Conservation (phyloP, 2,888 invertebrate species). For the Apodemia zela region DNA sequence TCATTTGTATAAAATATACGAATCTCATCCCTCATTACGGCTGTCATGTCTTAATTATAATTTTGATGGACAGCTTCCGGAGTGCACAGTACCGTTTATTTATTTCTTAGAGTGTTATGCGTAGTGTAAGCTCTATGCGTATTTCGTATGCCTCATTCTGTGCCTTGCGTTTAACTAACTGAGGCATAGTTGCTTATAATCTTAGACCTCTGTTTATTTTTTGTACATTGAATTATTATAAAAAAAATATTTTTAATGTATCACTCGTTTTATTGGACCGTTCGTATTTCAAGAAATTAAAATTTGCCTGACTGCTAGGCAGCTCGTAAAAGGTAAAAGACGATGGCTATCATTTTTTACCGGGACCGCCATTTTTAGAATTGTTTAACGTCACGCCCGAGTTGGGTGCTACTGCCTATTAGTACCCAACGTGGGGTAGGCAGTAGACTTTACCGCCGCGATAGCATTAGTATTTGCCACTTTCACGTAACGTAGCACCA, state of each 20-base stretch:
- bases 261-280: neutral
- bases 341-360: too few species aligned
- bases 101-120: constrained; percentile 1
- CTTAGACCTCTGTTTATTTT: neutral
- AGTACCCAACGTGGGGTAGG: too few species aligned
- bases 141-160: neutral
- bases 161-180: neutral
- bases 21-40: constrained; percentile 16
- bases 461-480: too few species aligned
- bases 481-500: too few species aligned
- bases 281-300: too few species aligned
- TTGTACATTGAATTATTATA: too few species aligned
- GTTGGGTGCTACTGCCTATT: too few species aligned
- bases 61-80: constrained; percentile 25
- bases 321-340: neutral
- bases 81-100: neutral
- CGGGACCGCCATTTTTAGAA: too few species aligned
- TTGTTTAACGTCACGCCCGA: too few species aligned
- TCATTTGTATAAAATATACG: constrained; percentile 17
- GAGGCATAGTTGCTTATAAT: neutral
- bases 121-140: neutral
- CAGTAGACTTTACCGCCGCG: too few species aligned
- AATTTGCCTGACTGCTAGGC: too few species aligned
- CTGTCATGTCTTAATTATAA: constrained; percentile 22
- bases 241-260: neutral